Conservation (phyloP, 2,113 vertebrate genomes). For the Octodon degus region DNA sequence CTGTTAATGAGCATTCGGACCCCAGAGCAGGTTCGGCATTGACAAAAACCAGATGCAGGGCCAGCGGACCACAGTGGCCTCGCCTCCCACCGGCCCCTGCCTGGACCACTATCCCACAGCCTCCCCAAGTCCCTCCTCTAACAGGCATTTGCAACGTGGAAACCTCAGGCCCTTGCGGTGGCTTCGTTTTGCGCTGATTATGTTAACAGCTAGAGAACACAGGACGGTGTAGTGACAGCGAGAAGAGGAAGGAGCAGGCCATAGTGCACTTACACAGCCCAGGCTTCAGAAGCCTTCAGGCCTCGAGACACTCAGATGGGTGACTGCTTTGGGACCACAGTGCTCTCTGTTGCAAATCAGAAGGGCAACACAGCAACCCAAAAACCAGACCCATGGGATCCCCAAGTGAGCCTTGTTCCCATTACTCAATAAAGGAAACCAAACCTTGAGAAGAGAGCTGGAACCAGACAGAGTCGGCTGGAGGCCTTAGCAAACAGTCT, state of each 20-base stretch:
- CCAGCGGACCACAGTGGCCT: constrained; percentile 7
- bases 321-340: background rate
- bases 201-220: constrained; percentile 20
- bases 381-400: background rate
- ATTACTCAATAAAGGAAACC: background rate
- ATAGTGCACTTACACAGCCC: constrained; percentile 27
- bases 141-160: constrained; percentile 26
- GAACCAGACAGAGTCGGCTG: background rate
- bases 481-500: background rate
- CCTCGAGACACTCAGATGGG: constrained; percentile 57
- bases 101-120: accelerated
- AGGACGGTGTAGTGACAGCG: background rate
- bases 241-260: background rate
- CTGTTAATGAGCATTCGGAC: constrained; percentile 70
- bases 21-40: constrained; percentile 58
- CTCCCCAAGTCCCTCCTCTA: background rate
- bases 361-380: background rate
- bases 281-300: constrained; percentile 58
- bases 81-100: accelerated
- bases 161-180: background rate
- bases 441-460: background rate
- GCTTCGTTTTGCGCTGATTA: constrained; percentile 41
- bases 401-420: background rate
- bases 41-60: constrained; percentile 82
- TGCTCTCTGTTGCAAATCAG: constrained; percentile 65